A percentile compares a stretch with the other conserved stretches of the same genome.
Evolutionary conservation across 2,888 invertebrate genomes (phyloP).

Genomic region (Tridacna gigas): DNA sequence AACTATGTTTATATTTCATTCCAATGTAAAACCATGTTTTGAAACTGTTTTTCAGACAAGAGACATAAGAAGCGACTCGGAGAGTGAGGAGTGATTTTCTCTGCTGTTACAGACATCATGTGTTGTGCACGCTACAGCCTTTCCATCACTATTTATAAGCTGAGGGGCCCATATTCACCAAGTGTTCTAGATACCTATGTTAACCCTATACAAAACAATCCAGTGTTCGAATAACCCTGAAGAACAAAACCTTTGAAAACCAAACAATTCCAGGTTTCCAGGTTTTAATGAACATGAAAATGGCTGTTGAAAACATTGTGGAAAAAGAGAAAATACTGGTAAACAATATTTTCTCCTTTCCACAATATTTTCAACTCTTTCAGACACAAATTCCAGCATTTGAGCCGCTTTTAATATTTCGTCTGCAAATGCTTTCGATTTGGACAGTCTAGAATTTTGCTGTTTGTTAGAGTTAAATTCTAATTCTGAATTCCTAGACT

Average conservation of each 20-base stretch:
- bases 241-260: not conserved
- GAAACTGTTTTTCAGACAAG: slow-evolving; percentile 68
- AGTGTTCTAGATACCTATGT: not conserved
- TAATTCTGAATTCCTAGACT: no score
- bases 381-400: no score
- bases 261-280: no score
- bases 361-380: not conserved
- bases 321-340: not conserved
- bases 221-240: not conserved
- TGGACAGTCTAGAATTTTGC: no score
- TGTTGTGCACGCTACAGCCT: not conserved
- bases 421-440: no score
- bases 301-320: not conserved
- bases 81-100: slow-evolving; percentile 53
- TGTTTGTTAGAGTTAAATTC: no score
- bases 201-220: not conserved
- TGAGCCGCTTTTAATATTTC: no score
- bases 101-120: not conserved
- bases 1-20: no score
- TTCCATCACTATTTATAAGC: no score
- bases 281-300: not conserved
- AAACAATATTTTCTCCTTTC: not conserved
- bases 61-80: slow-evolving; percentile 80
- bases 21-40: no score
- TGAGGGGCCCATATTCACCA: no score